A percentile compares a stretch with the other conserved stretches of the same genome.
phyloP scores from a whole-genome alignment of 2,797 vertebrate species.

The Neomorphus geoffroyi region DNA sequence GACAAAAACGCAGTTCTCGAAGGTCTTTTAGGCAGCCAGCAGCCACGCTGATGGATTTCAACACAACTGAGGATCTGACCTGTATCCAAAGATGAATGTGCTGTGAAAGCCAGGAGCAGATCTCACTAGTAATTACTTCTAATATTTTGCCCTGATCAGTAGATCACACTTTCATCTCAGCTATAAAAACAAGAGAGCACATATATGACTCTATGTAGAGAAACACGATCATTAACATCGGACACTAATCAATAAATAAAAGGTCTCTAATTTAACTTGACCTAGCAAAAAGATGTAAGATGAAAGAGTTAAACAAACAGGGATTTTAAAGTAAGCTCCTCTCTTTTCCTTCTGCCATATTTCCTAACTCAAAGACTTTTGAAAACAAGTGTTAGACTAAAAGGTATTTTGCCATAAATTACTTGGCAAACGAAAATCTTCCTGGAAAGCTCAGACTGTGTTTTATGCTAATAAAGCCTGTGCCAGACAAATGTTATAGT shows the following conservation, averaged over 20 bases:
- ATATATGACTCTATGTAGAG: neutral
- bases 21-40: neutral
- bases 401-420: neutral
- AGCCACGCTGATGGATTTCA: neutral
- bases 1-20: neutral
- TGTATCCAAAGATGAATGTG: neutral
- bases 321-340: neutral
- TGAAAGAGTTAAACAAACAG: neutral
- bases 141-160: neutral
- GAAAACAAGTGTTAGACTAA: neutral
- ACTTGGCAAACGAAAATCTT: neutral
- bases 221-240: neutral
- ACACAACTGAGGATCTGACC: neutral
- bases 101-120: neutral
- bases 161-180: neutral
- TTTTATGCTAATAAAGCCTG: neutral
- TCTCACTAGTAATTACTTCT: neutral
- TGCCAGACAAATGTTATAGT: neutral
- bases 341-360: neutral
- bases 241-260: neutral
- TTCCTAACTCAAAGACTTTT: neutral
- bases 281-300: neutral
- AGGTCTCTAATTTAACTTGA: neutral
- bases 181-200: neutral
- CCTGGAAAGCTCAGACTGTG: neutral